Evolutionary conservation across 2,888 invertebrate species (phyloP).

Genomic region (Carabus problematicus): DNA sequence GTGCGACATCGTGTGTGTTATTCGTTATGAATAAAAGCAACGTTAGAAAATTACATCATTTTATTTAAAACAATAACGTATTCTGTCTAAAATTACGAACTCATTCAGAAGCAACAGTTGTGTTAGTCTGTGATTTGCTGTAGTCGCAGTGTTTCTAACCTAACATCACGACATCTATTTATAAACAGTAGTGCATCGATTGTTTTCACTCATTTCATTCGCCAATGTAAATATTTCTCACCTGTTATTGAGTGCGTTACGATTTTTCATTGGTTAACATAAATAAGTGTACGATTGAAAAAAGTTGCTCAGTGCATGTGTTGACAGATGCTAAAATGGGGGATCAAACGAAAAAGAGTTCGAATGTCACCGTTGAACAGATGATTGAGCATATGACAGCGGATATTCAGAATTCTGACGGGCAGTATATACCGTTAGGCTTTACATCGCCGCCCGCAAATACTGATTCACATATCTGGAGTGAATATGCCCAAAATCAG

Average conservation of each 20-base stretch:
- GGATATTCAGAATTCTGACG: constrained; percentile 65
- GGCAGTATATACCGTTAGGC: constrained; percentile 65
- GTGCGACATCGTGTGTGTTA: constrained; percentile 18
- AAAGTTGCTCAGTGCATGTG: background rate
- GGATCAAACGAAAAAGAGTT: constrained; percentile 52
- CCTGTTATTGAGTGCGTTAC: background rate
- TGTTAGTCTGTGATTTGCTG: too few relatives aligned
- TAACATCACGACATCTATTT: constrained; percentile 7
- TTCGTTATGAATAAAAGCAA: constrained; percentile 2
- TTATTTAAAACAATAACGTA: constrained; percentile 5
- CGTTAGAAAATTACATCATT: background rate
- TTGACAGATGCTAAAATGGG: constrained; percentile 49
- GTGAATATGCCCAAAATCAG: constrained; percentile 51
- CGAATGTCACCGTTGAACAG: constrained; percentile 61
- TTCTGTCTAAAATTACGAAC: background rate
- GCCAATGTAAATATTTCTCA: background rate
- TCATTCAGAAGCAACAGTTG: constrained; percentile 2
- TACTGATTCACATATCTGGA: constrained; percentile 52
- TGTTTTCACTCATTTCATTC: constrained; percentile 1
- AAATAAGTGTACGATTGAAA: too few relatives aligned
- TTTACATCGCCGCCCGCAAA: constrained; percentile 57
- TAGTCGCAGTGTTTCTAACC: background rate
- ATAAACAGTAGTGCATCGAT: constrained; percentile 13
- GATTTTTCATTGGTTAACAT: background rate
- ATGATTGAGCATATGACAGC: constrained; percentile 68